These are phyloP conservation scores for Papilio gigon DNA, from an alignment of 2,888 invertebrate species.

Conservation along the genomic window DNA sequence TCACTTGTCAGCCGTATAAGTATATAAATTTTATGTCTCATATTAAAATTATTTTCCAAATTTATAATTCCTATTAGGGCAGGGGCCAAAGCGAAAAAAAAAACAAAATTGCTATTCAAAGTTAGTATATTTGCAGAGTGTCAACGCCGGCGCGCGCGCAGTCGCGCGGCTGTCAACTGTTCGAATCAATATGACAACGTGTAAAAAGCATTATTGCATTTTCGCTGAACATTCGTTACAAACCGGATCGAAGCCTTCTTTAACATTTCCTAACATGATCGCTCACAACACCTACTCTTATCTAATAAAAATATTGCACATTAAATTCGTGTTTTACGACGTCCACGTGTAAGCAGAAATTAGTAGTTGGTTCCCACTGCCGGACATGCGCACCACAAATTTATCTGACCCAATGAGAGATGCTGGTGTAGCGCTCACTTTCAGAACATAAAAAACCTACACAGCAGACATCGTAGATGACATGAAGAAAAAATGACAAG, in stretches of 20 bases:
- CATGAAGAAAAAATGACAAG: no score
- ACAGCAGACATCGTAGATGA: no score
- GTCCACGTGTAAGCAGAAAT: constrained; percentile 28
- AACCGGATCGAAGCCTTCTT: constrained; percentile 39
- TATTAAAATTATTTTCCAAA: not conserved
- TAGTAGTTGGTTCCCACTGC: not conserved
- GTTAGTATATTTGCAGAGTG: constrained; percentile 65
- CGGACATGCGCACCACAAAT: not conserved
- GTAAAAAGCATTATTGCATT: constrained; percentile 40
- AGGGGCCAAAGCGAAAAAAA: constrained; percentile 32
- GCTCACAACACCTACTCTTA: constrained; percentile 23
- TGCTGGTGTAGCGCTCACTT: no score
- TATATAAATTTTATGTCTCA: no score
- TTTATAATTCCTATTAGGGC: not conserved
- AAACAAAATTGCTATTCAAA: constrained; percentile 57
- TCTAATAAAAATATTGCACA: constrained; percentile 41
- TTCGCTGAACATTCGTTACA: constrained; percentile 37
- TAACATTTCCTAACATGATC: constrained; percentile 6
- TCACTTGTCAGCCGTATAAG: no score
- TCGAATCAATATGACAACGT: constrained; percentile 32
- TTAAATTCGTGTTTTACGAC: constrained; percentile 41
- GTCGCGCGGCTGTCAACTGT: constrained; percentile 30
- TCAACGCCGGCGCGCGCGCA: constrained; percentile 48
- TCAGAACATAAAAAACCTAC: no score
- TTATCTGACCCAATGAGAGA: not conserved